Evolutionary conservation across 1,140 invertebrate genomes (phyloP).

Genomic region (Drosophila pruinosa): DNA sequence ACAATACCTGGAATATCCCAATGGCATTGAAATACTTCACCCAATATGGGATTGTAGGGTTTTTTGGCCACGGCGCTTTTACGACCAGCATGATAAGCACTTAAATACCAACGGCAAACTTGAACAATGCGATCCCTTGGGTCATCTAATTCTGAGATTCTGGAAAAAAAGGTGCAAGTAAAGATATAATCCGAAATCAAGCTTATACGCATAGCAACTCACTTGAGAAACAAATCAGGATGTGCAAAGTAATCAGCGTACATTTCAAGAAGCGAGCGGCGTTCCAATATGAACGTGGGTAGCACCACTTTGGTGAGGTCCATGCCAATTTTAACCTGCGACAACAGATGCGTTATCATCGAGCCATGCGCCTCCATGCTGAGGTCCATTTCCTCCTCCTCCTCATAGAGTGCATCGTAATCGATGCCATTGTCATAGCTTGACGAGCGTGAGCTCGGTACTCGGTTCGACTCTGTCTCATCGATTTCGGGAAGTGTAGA

Average conservation of each 20-base stretch:
- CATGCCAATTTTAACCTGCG: conserved; percentile 99
- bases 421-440: conserved; percentile 84
- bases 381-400: conserved; percentile 92
- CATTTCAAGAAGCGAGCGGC: conserved; percentile 97
- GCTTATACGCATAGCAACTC: conserved; percentile 58
- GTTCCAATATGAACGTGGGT: conserved; percentile 98
- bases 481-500: conserved; percentile 59
- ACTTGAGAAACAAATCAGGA: conserved; percentile 97
- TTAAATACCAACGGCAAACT: conserved; percentile 96
- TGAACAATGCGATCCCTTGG: conserved; percentile 96
- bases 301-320: conserved; percentile 98
- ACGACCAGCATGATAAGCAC: conserved; percentile 97
- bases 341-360: conserved; percentile 96
- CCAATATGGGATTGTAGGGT: conserved; percentile 98
- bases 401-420: conserved; percentile 93
- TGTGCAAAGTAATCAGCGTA: conserved; percentile 99
- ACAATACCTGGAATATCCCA: conserved; percentile 87
- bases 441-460: conserved; percentile 44
- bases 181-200: not conserved
- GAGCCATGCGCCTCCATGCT: conserved; percentile 97
- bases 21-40: conserved; percentile 96
- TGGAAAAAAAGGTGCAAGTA: conserved; percentile 65
- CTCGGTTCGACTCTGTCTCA: conserved; percentile 54
- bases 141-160: conserved; percentile 91
- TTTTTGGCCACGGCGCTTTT: conserved; percentile 98